Percentiles rank a stretch among this genome's conserved stretches.
phyloP scores from a whole-genome alignment of 2,113 vertebrate genomes.

The Gadus macrocephalus region DNA sequence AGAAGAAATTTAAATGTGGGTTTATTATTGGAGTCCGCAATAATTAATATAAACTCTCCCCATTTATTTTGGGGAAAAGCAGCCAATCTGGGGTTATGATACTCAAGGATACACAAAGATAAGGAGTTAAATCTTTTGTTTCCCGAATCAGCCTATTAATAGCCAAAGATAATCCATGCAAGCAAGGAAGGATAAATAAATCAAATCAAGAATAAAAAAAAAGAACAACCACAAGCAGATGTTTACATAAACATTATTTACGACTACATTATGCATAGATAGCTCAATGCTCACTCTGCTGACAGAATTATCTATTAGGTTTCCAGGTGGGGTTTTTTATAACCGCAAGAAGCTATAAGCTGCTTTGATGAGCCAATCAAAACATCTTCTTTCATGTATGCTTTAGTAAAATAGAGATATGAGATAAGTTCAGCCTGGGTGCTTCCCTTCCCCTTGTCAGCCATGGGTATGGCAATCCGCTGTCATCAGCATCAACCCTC shows the following conservation, averaged over 20 bases:
- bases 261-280: conserved; percentile 65
- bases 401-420: conserved; percentile 63
- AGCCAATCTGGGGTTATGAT: too few species aligned
- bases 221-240: conserved; percentile 61
- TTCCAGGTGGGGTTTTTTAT: conserved; percentile 64
- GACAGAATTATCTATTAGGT: conserved; percentile 58
- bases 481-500: conserved; percentile 64
- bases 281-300: conserved; percentile 52
- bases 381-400: conserved; percentile 69
- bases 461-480: conserved; percentile 62
- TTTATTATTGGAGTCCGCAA: too few species aligned
- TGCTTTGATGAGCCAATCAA: conserved; percentile 71
- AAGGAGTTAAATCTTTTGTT: conserved; percentile 2
- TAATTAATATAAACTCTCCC: too few species aligned
- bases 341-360: conserved; percentile 46
- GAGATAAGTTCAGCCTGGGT: conserved; percentile 60
- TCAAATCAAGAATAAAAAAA: conserved; percentile 47
- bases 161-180: conserved; percentile 48
- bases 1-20: too few species aligned
- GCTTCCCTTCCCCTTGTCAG: conserved; percentile 52
- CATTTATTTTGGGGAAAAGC: too few species aligned
- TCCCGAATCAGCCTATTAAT: conserved; percentile 47
- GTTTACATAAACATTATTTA: conserved; percentile 70
- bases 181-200: conserved; percentile 33
- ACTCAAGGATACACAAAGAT: conserved; percentile 30